These are phyloP conservation scores for Chrysolina oricalcia DNA, from an alignment of 2,888 invertebrate genomes.

Conservation along the genomic window DNA sequence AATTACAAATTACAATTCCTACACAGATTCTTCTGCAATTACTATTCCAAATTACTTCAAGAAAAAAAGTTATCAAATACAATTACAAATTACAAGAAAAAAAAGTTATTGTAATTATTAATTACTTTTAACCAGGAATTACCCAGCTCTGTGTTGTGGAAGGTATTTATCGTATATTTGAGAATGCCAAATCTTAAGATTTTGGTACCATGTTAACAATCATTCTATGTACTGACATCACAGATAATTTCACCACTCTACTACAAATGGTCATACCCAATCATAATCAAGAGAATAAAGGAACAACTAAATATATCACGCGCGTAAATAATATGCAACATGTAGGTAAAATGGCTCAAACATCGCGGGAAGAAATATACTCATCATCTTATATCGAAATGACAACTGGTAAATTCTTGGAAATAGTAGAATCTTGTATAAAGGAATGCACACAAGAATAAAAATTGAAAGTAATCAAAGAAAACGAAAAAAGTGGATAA, in stretches of 20 bases:
- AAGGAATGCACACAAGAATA: neutral
- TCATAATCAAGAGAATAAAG: neutral
- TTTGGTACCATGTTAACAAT: neutral
- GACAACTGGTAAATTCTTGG: neutral
- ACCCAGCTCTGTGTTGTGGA: too few relatives aligned
- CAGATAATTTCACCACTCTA: conserved; percentile 10
- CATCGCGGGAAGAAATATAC: conserved; percentile 7
- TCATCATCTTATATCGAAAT: neutral
- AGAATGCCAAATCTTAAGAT: conserved; percentile 20
- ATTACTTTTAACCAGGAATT: too few relatives aligned
- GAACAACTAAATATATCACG: too few relatives aligned
- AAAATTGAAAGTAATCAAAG: neutral
- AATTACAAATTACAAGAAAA: too few relatives aligned
- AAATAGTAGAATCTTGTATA: neutral
- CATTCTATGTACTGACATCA: conserved; percentile 8
- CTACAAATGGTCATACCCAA: neutral
- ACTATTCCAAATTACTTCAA: too few relatives aligned
- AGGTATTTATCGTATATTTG: conserved; percentile 13
- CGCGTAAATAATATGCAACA: conserved; percentile 10
- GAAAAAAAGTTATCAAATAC: too few relatives aligned
- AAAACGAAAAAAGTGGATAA: too few relatives aligned
- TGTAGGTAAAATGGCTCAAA: neutral
- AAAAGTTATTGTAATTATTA: too few relatives aligned
- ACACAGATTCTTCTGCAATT: too few relatives aligned
- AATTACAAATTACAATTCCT: too few relatives aligned